Evolutionary conservation across 1,140 invertebrate genomes (phyloP).

Genomic region (Brachionus manjavacas): DNA sequence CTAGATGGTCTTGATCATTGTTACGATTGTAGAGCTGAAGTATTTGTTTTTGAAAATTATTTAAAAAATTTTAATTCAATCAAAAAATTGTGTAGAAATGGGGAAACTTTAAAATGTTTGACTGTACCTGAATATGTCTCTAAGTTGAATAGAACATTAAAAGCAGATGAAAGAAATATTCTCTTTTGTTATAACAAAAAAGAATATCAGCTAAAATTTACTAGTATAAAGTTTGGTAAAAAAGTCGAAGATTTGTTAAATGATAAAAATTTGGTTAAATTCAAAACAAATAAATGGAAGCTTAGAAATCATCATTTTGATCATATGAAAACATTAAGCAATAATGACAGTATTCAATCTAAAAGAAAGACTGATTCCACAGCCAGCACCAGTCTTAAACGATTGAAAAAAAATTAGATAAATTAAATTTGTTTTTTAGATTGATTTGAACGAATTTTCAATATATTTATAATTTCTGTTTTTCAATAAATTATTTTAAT

Average conservation of each 20-base stretch:
- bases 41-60: background rate
- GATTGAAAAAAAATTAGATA: too few relatives aligned
- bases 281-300: background rate
- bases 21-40: slow-evolving; percentile 35
- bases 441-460: too few relatives aligned
- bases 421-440: too few relatives aligned
- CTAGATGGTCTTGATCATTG: slow-evolving; percentile 22
- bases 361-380: background rate
- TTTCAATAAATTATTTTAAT: too few relatives aligned
- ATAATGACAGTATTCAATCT: background rate
- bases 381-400: too few relatives aligned
- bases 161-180: background rate
- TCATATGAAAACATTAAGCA: background rate
- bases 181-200: background rate
- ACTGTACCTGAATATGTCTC: background rate
- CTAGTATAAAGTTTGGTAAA: background rate
- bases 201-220: slow-evolving; percentile 18
- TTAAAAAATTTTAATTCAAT: background rate
- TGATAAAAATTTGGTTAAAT: background rate
- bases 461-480: too few relatives aligned
- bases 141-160: background rate
- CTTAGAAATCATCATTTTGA: slow-evolving; percentile 1
- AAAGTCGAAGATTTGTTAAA: background rate
- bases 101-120: background rate
- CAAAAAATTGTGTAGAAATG: background rate